These are phyloP conservation scores for Myrmophylax atrothorax DNA, from an alignment of 2,113 vertebrate species.

Conservation along the genomic window DNA sequence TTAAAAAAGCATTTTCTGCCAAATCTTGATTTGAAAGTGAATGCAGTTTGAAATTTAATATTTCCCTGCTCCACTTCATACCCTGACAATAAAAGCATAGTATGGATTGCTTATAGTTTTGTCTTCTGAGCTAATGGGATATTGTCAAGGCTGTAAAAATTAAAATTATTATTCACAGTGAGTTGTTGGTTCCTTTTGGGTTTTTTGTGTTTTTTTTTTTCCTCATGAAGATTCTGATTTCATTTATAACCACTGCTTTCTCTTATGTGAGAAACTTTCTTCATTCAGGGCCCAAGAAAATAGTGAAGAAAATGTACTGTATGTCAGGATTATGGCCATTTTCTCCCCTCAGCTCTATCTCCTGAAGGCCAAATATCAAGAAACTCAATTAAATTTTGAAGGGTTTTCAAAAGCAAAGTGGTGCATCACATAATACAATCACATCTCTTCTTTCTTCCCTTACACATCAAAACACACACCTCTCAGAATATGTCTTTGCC, in stretches of 20 bases:
- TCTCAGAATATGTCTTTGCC: background rate
- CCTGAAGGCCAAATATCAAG: background rate
- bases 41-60: background rate
- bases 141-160: background rate
- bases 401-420: background rate
- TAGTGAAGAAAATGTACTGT: background rate
- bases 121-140: background rate
- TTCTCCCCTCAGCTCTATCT: background rate
- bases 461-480: background rate
- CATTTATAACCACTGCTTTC: background rate
- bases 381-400: background rate
- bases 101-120: background rate
- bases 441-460: background rate
- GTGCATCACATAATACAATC: background rate
- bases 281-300: background rate
- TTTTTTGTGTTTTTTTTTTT: background rate
- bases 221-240: background rate
- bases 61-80: background rate
- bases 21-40: conserved; percentile 6
- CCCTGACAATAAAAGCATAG: background rate
- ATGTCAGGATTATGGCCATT: background rate
- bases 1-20: conserved; percentile 15
- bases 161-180: background rate
- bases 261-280: background rate
- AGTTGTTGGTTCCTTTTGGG: background rate